Conservation (phyloP, 2,113 vertebrate species). For the Alouatta palliata region DNA sequence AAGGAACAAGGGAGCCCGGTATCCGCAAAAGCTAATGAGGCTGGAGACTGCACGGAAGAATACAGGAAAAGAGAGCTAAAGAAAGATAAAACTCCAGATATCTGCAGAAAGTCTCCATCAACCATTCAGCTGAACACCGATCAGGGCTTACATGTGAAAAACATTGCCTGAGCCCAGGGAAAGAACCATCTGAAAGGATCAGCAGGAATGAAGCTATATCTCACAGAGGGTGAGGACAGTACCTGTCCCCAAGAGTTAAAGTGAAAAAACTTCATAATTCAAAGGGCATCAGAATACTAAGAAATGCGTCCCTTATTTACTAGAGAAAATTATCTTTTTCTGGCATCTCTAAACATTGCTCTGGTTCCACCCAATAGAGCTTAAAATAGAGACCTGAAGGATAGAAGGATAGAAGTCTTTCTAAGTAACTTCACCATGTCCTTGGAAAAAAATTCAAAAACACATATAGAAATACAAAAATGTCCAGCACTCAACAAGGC, state of each 20-base stretch:
- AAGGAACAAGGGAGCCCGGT: not conserved
- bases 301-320: not conserved
- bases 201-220: not conserved
- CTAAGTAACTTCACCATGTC: not conserved
- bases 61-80: not conserved
- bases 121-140: not conserved
- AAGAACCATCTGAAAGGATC: not conserved
- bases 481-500: not conserved
- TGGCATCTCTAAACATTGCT: not conserved
- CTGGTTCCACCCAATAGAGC: not conserved
- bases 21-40: not conserved
- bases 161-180: not conserved
- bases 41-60: not conserved
- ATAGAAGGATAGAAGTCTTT: not conserved
- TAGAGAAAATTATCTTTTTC: not conserved
- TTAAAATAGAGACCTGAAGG: not conserved
- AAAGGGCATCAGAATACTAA: not conserved
- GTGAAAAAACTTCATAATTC: not conserved
- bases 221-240: not conserved
- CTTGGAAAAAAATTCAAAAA: not conserved
- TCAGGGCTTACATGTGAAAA: not conserved
- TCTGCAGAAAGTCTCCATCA: not conserved
- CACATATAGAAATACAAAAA: not conserved
- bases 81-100: not conserved
- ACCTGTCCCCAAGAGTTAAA: not conserved